phyloP scores from a whole-genome alignment of 2,113 vertebrate genomes.

The Otocyon megalotis region DNA sequence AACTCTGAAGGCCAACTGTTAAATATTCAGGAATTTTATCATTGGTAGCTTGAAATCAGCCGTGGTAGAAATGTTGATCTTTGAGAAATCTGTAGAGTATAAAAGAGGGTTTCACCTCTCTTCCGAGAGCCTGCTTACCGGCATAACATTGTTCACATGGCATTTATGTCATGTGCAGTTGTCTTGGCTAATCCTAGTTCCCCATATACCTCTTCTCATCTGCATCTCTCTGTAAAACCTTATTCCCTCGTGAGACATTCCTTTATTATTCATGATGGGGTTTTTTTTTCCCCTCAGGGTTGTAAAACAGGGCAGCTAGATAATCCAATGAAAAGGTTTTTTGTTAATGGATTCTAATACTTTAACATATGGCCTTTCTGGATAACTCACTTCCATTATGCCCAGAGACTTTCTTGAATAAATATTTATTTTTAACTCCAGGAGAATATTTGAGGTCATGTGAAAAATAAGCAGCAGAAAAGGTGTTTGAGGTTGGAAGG shows the following conservation, averaged over 20 bases:
- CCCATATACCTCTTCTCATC: not conserved
- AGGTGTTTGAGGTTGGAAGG: not conserved
- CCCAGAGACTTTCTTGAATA: not conserved
- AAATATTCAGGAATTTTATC: not conserved
- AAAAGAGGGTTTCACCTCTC: not conserved
- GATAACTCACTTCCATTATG: slow-evolving; percentile 25
- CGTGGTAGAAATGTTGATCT: not conserved
- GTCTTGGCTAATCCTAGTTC: not conserved
- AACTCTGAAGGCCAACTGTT: not conserved
- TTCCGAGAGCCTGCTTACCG: not conserved
- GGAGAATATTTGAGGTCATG: not conserved
- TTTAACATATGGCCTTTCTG: not conserved
- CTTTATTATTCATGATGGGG: not conserved
- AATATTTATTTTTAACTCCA: not conserved
- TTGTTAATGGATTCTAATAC: slow-evolving; percentile 37
- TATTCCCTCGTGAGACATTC: not conserved
- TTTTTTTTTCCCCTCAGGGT: not conserved
- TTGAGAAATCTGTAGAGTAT: not conserved
- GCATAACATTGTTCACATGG: rapidly evolving
- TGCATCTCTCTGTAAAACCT: not conserved
- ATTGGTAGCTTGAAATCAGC: slow-evolving; percentile 26
- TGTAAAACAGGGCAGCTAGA: not conserved
- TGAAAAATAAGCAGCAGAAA: not conserved
- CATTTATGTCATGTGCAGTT: no score
- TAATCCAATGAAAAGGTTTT: slow-evolving; percentile 52